phyloP scores from a whole-genome alignment of 2,113 vertebrate species.

The Shinisaurus crocodilurus region DNA sequence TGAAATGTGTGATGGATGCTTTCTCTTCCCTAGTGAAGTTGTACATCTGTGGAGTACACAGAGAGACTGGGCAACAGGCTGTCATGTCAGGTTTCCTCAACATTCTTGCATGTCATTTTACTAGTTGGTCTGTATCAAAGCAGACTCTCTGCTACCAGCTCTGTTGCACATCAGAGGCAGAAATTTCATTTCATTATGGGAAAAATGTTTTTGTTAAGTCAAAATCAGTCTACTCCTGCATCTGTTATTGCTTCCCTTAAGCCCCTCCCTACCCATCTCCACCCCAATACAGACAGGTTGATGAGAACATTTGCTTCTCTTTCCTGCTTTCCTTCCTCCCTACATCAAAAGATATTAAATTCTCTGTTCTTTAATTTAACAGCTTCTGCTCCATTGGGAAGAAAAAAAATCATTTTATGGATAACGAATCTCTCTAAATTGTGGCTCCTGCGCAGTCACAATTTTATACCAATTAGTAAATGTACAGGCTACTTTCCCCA shows the following conservation, averaged over 20 bases:
- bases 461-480: conserved; percentile 45
- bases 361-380: conserved; percentile 69
- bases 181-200: conserved; percentile 62
- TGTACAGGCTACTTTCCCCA: conserved; percentile 27
- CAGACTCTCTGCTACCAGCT: conserved; percentile 52
- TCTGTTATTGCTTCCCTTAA: conserved; percentile 15
- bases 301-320: conserved; percentile 24
- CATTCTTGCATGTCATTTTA: conserved; percentile 65
- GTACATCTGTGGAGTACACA: conserved; percentile 63
- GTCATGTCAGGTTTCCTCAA: conserved; percentile 69
- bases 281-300: not conserved
- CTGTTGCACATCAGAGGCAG: conserved; percentile 50
- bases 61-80: conserved; percentile 69
- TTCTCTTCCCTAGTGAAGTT: conserved; percentile 67
- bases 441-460: conserved; percentile 40
- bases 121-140: conserved; percentile 70
- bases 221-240: conserved; percentile 55
- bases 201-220: conserved; percentile 28
- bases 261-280: not conserved
- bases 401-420: conserved; percentile 62
- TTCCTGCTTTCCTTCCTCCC: conserved; percentile 45
- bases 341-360: conserved; percentile 59
- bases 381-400: conserved; percentile 59
- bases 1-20: conserved; percentile 67
- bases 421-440: conserved; percentile 51